These are phyloP conservation scores for Alviniconcha marisindica DNA, from an alignment of 1,140 invertebrate genomes.

Conservation along the genomic window DNA sequence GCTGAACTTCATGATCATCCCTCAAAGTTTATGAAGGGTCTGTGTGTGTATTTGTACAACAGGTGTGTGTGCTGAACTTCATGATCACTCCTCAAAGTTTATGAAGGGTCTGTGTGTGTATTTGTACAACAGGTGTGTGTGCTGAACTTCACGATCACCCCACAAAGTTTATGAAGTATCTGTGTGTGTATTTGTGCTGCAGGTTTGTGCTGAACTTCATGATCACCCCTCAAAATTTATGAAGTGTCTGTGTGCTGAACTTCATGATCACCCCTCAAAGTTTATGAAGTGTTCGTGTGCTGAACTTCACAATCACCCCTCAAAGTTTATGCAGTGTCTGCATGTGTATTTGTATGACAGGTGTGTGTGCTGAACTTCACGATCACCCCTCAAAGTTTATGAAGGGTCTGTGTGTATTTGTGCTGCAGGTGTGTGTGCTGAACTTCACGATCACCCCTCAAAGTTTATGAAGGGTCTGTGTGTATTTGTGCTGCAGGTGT, in stretches of 20 bases:
- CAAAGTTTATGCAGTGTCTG: neutral
- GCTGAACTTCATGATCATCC: constrained; percentile 11
- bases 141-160: constrained; percentile 3
- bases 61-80: constrained; percentile 8
- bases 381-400: neutral
- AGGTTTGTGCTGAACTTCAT: constrained; percentile 77
- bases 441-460: constrained; percentile 78
- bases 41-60: neutral
- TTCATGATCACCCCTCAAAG: neutral
- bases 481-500: constrained; percentile 68
- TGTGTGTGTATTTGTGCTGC: constrained; percentile 8
- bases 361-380: constrained; percentile 4
- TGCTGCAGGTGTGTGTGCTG: constrained; percentile 72
- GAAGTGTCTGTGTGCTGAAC: constrained; percentile 61
- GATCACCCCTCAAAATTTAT: constrained; percentile 75
- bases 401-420: neutral
- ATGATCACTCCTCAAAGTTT: neutral
- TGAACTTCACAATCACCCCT: neutral
- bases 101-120: neutral
- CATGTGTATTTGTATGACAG: neutral
- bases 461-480: constrained; percentile 53
- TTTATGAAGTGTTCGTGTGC: neutral
- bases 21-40: neutral
- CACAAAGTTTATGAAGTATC: neutral
- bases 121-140: neutral